Evolutionary conservation across 2,888 invertebrate species (phyloP).

Genomic region (Pomacea canaliculata): DNA sequence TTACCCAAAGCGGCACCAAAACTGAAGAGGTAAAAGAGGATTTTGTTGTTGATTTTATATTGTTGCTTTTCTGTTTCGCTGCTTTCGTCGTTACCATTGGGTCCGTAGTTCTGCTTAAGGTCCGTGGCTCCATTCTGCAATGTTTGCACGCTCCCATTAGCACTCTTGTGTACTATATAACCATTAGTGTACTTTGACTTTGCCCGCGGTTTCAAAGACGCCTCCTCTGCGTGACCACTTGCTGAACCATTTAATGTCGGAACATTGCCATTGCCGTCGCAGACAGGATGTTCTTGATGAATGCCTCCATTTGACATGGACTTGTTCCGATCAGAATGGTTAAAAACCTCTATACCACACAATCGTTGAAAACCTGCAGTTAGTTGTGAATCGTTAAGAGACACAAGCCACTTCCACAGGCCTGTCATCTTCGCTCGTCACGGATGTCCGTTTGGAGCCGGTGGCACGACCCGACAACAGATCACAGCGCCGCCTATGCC

Average conservation of each 20-base stretch:
- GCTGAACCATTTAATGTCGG: conserved; percentile 5
- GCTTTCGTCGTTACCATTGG: not conserved
- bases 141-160: not conserved
- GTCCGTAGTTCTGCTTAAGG: not conserved
- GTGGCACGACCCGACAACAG: conserved; percentile 5
- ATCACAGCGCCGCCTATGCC: conserved; percentile 23
- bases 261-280: conserved; percentile 7
- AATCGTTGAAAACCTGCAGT: conserved; percentile 84
- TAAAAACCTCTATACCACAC: conserved; percentile 77
- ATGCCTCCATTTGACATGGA: not conserved
- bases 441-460: conserved; percentile 17
- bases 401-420: conserved; percentile 17
- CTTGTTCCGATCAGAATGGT: too few species aligned
- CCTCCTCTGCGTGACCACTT: not conserved
- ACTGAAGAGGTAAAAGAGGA: conserved; percentile 87
- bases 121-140: conserved; percentile 16
- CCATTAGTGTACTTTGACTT: conserved; percentile 4
- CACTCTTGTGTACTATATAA: not conserved
- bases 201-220: not conserved
- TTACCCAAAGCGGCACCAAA: conserved; percentile 90
- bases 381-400: conserved; percentile 73
- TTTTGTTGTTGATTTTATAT: conserved; percentile 46
- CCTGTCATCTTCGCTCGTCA: conserved; percentile 9
- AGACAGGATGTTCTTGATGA: not conserved
- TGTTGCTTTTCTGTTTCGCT: conserved; percentile 4